Evolutionary conservation across 2,888 invertebrate genomes (phyloP).

Genomic region (Tanypteryx hageni): DNA sequence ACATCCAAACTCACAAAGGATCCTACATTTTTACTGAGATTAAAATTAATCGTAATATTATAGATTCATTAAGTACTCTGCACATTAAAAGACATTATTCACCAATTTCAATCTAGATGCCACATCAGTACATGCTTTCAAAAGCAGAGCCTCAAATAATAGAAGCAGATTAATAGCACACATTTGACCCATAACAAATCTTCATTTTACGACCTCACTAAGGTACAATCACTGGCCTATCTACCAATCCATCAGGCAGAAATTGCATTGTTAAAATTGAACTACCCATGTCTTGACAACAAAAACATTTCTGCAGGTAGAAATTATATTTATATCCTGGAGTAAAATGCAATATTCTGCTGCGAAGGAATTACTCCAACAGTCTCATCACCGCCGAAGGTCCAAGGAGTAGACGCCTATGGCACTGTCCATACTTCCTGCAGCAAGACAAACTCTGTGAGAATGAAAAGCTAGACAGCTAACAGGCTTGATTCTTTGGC

Average conservation of each 20-base stretch:
- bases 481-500: slow-evolving; percentile 90
- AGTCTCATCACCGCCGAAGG: slow-evolving; percentile 69
- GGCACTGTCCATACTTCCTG: slow-evolving; percentile 90
- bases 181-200: slow-evolving; percentile 39
- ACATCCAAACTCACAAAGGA: slow-evolving; percentile 20
- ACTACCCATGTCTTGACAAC: background rate
- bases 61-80: slow-evolving; percentile 43
- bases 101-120: slow-evolving; percentile 41
- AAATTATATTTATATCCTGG: background rate
- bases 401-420: slow-evolving; percentile 89
- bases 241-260: slow-evolving; percentile 32
- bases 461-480: slow-evolving; percentile 94
- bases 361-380: slow-evolving; percentile 16
- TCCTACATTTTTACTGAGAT: slow-evolving; percentile 13
- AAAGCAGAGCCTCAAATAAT: background rate
- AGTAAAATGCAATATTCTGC: slow-evolving; percentile 58
- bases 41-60: background rate
- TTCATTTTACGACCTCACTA: slow-evolving; percentile 22
- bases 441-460: slow-evolving; percentile 88
- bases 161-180: slow-evolving; percentile 10
- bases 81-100: slow-evolving; percentile 25
- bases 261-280: slow-evolving; percentile 8
- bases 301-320: slow-evolving; percentile 28
- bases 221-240: slow-evolving; percentile 30
- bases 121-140: background rate